Conservation (phyloP, 64 coral and sea anemone genomes). For the Montipora foliosa region DNA sequence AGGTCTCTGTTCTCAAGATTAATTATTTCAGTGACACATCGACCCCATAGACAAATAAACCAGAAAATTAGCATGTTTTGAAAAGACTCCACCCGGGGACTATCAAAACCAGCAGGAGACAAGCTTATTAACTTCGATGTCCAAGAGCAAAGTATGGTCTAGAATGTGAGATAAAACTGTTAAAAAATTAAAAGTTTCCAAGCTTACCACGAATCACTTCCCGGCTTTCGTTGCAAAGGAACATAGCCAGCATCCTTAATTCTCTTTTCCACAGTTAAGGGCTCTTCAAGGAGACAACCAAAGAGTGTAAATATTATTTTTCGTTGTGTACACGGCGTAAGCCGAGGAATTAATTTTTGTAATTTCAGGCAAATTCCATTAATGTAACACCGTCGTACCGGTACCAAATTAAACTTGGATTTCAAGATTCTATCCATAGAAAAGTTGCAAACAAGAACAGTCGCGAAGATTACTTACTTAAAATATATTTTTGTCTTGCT, state of each 20-base stretch:
- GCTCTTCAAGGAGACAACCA: constrained; percentile 63
- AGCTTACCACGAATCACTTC: constrained; percentile 70
- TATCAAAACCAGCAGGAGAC: too few species aligned
- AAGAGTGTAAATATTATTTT: constrained; percentile 5
- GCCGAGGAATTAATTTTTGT: not conserved
- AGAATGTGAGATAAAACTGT: too few species aligned
- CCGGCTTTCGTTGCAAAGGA: constrained; percentile 74
- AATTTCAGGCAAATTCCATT: too few species aligned
- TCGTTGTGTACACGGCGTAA: not conserved
- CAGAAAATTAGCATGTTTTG: too few species aligned
- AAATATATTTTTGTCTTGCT: constrained; percentile 90
- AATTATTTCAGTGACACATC: too few species aligned
- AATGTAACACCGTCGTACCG: not conserved
- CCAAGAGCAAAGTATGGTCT: not conserved
- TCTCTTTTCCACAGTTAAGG: constrained; percentile 86
- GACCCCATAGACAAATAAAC: too few species aligned
- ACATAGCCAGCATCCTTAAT: constrained; percentile 74
- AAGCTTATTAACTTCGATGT: too few species aligned
- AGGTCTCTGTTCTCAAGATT: too few species aligned
- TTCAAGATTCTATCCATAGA: not conserved
- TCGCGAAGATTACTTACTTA: constrained; percentile 60
- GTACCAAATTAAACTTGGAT: not conserved
- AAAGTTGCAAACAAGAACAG: too few species aligned
- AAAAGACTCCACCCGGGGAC: too few species aligned
- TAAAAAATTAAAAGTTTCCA: not conserved